These are phyloP conservation scores for Phalacrocorax brasilianus DNA, from an alignment of 2,113 vertebrate genomes.

Conservation along the genomic window DNA sequence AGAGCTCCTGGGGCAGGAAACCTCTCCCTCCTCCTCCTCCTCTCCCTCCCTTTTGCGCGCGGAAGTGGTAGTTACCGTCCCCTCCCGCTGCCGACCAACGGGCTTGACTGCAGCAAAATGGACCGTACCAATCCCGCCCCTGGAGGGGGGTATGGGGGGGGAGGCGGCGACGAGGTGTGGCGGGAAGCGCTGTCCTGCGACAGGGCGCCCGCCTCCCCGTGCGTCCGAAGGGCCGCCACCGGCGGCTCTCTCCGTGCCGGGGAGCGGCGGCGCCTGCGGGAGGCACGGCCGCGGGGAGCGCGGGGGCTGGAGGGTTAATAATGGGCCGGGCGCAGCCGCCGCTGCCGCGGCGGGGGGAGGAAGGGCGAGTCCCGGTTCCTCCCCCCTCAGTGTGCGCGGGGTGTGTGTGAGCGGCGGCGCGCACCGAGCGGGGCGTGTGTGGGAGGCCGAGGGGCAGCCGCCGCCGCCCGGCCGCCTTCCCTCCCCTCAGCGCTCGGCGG, in stretches of 20 bases:
- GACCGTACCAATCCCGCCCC: slow-evolving; percentile 73
- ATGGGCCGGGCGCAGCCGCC: background rate
- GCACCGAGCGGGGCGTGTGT: background rate
- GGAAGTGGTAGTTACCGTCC: slow-evolving; percentile 35
- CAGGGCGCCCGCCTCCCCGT: background rate
- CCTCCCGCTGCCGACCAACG: background rate
- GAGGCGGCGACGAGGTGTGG: background rate
- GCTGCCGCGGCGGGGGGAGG: background rate
- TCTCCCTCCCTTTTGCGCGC: background rate
- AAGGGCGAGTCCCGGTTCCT: background rate
- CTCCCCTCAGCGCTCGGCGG: background rate
- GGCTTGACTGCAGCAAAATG: slow-evolving; percentile 70
- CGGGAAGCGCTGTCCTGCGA: background rate
- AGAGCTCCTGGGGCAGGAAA: background rate
- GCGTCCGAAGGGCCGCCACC: too few species aligned
- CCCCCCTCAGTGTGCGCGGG: background rate
- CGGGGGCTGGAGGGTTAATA: background rate
- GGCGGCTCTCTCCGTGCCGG: background rate
- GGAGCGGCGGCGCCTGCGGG: background rate
- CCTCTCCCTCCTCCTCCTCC: rapidly evolving
- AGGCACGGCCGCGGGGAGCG: background rate
- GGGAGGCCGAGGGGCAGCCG: slow-evolving; percentile 1
- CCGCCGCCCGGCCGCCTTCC: background rate
- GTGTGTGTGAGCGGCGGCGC: background rate
- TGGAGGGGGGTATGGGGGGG: background rate